A percentile compares a stretch with the other conserved stretches of the same genome.
phyloP scores from a whole-genome alignment of 64 coral and sea anemone genomes.

The Hydrozoanthus tunicans region DNA sequence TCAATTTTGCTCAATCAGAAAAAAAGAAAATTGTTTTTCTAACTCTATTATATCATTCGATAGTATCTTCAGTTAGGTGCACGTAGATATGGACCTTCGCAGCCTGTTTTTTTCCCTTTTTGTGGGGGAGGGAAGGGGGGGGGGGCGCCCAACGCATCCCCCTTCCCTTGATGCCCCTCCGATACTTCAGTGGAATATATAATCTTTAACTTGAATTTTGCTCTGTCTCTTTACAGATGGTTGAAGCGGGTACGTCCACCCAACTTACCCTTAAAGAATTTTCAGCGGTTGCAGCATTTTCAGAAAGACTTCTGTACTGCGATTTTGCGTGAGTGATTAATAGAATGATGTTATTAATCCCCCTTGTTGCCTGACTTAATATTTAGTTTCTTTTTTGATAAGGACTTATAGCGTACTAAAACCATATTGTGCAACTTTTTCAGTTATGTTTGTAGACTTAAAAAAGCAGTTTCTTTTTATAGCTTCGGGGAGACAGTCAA shows the following conservation, averaged over 20 bases:
- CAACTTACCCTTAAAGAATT: conserved; percentile 87
- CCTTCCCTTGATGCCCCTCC: neutral
- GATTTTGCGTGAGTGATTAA: conserved; percentile 73
- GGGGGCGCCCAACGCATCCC: no score
- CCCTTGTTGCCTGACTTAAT: neutral
- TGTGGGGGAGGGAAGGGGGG: no score
- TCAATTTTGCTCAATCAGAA: no score
- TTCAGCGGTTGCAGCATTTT: conserved; percentile 94
- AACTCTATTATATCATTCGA: no score
- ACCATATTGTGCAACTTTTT: no score
- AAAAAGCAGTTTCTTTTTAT: neutral
- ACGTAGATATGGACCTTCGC: no score
- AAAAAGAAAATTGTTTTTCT: no score
- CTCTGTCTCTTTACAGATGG: conserved; percentile 60
- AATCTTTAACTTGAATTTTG: neutral
- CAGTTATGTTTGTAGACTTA: no score
- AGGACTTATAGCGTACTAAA: no score
- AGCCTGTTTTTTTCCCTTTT: no score
- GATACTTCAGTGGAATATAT: neutral
- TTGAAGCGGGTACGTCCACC: conserved; percentile 75
- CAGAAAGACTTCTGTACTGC: conserved; percentile 86
- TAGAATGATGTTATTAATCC: neutral
- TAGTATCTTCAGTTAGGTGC: no score
- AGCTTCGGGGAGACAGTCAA: conserved; percentile 77
- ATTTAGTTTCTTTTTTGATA: no score